Percentiles rank a stretch among this genome's conserved stretches.
Conservation (phyloP, 2,888 invertebrate genomes). For the Nezara viridula region DNA sequence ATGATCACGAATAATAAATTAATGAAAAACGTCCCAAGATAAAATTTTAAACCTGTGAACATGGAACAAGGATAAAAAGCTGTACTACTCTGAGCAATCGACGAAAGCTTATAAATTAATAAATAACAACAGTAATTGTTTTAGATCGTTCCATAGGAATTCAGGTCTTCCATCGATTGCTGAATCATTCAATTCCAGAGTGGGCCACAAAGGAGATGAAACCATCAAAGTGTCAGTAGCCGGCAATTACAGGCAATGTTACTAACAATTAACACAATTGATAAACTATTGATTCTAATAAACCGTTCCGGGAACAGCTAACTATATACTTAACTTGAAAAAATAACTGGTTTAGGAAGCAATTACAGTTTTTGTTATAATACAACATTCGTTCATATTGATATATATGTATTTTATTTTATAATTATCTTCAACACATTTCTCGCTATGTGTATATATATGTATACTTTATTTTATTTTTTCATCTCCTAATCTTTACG, state of each 20-base stretch:
- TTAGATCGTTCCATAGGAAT: not conserved
- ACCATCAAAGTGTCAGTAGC: not conserved
- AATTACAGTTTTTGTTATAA: not conserved
- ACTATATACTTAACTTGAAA: not conserved
- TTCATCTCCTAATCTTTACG: too few relatives aligned
- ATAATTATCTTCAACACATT: too few relatives aligned
- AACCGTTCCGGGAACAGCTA: not conserved
- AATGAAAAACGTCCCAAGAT: not conserved
- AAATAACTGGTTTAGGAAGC: too few relatives aligned
- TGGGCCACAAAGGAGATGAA: not conserved
- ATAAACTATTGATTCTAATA: not conserved
- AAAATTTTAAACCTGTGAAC: not conserved
- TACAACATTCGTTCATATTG: too few relatives aligned
- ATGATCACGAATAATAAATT: too few relatives aligned
- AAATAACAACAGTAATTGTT: not conserved
- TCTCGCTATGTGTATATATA: too few relatives aligned
- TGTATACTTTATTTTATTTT: too few relatives aligned
- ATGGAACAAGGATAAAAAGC: not conserved
- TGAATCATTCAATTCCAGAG: not conserved
- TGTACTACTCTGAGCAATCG: not conserved
- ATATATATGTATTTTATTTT: too few relatives aligned
- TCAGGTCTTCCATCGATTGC: not conserved
- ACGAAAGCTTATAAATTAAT: not conserved
- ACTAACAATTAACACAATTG: not conserved
- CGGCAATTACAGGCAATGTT: not conserved